Evolutionary conservation across 2,113 vertebrate species (phyloP).

Genomic region (Opisthocomus hoazin): DNA sequence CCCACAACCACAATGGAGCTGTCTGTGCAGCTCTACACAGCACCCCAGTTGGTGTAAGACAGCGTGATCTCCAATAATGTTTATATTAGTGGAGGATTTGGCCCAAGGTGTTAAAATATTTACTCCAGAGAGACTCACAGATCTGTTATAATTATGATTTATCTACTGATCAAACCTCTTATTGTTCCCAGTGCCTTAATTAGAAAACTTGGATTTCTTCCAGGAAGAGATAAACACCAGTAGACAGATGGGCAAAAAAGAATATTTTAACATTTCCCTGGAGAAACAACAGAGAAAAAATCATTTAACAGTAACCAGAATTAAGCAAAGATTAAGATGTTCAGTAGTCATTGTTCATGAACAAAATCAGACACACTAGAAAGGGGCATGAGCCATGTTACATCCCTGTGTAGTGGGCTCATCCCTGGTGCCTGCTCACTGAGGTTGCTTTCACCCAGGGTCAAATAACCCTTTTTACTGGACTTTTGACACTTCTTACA

Average conservation of each 20-base stretch:
- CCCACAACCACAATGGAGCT: background rate
- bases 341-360: background rate
- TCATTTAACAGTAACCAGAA: constrained; percentile 6
- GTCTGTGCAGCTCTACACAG: background rate
- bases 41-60: background rate
- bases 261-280: constrained; percentile 26
- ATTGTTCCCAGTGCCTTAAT: constrained; percentile 41
- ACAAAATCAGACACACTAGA: background rate
- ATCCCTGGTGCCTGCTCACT: background rate
- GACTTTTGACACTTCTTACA: background rate
- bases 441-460: background rate
- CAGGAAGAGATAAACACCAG: constrained; percentile 32
- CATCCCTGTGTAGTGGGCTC: background rate
- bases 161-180: constrained; percentile 40
- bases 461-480: background rate
- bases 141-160: constrained; percentile 43
- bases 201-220: constrained; percentile 40
- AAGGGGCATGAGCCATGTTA: background rate
- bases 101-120: constrained; percentile 45
- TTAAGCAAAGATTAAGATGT: constrained; percentile 36
- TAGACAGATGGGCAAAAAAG: background rate
- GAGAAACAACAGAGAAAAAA: constrained; percentile 13
- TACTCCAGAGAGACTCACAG: constrained; percentile 17
- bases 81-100: background rate
- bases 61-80: background rate